These are phyloP conservation scores for Magallana nippona DNA, from an alignment of 2,888 invertebrate genomes.

Conservation along the genomic window DNA sequence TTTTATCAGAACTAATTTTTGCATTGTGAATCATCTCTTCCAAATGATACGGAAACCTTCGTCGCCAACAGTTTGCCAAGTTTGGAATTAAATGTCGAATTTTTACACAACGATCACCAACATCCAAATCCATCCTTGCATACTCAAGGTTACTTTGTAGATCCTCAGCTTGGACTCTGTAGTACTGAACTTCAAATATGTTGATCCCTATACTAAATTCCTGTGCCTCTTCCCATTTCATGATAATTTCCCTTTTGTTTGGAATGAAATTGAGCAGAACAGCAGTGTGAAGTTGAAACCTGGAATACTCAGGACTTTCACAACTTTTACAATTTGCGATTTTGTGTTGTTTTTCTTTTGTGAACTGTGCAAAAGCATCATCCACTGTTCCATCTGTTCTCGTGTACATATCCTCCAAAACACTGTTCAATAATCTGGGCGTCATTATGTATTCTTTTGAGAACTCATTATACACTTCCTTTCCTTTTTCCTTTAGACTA, in stretches of 20 bases:
- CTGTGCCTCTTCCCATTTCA: not conserved
- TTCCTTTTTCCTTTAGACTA: not conserved
- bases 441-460: slow-evolving; percentile 28
- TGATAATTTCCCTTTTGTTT: slow-evolving; percentile 19
- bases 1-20: not conserved
- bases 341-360: not conserved
- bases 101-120: slow-evolving; percentile 16
- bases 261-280: slow-evolving; percentile 21
- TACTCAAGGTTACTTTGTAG: not conserved
- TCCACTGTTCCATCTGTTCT: no score
- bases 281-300: slow-evolving; percentile 17
- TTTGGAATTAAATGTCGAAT: slow-evolving; percentile 12
- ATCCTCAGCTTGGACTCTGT: not conserved
- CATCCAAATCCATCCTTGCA: not conserved
- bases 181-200: slow-evolving; percentile 26
- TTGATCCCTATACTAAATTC: slow-evolving; percentile 6
- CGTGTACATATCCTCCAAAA: slow-evolving; percentile 21
- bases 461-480: slow-evolving; percentile 26
- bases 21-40: not conserved
- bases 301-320: not conserved
- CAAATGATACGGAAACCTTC: slow-evolving; percentile 15
- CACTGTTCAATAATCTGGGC: not conserved
- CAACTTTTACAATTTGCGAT: not conserved
- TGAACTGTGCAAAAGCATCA: slow-evolving; percentile 19
- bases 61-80: slow-evolving; percentile 21